Conservation (phyloP, 1,140 invertebrate species). For the Camponotus vicinus region DNA sequence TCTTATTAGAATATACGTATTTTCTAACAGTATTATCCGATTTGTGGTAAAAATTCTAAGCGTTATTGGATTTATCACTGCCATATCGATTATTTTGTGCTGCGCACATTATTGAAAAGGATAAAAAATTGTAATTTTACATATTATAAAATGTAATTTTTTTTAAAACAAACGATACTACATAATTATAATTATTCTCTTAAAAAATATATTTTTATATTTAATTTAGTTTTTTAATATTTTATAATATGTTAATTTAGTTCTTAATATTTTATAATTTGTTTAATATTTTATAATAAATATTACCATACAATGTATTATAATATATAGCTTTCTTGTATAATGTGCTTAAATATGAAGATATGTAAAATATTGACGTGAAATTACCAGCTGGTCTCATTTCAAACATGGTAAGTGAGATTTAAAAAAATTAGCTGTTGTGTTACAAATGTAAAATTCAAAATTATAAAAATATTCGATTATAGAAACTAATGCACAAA, state of each 20-base stretch:
- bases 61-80: constrained; percentile 78
- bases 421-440: constrained; percentile 6
- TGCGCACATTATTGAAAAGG: constrained; percentile 79
- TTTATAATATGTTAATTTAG: no score
- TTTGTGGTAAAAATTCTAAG: constrained; percentile 78
- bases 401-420: constrained; percentile 79
- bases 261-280: no score
- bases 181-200: not conserved
- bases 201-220: constrained; percentile 26
- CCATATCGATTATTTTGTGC: constrained; percentile 75
- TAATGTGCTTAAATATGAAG: constrained; percentile 84
- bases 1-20: constrained; percentile 17
- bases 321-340: constrained; percentile 70
- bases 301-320: not conserved
- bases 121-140: constrained; percentile 68
- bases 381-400: constrained; percentile 87
- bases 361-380: constrained; percentile 87
- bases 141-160: no score
- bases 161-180: not conserved
- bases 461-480: not conserved
- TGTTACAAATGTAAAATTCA: not conserved
- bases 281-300: no score
- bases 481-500: constrained; percentile 83
- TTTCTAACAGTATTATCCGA: constrained; percentile 77
- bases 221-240: not conserved